phyloP scores from a whole-genome alignment of 2,113 vertebrate genomes.

The Isichthys henryi region DNA sequence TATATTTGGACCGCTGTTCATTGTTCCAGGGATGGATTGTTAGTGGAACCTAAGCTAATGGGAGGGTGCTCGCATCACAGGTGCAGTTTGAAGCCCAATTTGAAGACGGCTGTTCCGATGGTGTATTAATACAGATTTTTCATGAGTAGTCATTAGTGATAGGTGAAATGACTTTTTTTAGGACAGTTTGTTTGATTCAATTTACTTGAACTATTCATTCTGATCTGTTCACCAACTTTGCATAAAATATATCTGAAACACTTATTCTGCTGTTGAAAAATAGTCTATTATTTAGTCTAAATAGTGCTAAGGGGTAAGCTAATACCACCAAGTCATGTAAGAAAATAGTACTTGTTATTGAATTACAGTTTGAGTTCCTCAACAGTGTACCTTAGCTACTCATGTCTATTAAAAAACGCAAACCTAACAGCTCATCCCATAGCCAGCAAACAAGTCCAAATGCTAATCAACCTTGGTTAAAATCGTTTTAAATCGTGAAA shows the following conservation, averaged over 20 bases:
- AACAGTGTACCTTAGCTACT: background rate
- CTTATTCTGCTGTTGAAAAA: background rate
- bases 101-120: background rate
- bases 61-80: conserved; percentile 11
- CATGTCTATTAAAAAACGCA: background rate
- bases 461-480: background rate
- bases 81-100: background rate
- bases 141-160: background rate
- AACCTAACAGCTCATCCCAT: background rate
- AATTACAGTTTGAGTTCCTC: background rate
- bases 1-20: background rate
- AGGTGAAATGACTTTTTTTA: background rate
- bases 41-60: background rate
- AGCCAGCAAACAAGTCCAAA: background rate
- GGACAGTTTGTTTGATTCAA: background rate
- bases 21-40: background rate
- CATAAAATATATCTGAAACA: background rate
- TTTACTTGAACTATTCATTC: background rate
- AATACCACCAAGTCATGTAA: background rate
- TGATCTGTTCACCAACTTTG: background rate
- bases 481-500: background rate
- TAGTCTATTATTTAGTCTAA: background rate
- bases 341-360: background rate
- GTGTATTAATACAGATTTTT: background rate
- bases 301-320: background rate